Percentiles rank a stretch among this genome's conserved stretches.
Conservation (phyloP, 1,140 invertebrate genomes). For the Eumeta japonica region DNA sequence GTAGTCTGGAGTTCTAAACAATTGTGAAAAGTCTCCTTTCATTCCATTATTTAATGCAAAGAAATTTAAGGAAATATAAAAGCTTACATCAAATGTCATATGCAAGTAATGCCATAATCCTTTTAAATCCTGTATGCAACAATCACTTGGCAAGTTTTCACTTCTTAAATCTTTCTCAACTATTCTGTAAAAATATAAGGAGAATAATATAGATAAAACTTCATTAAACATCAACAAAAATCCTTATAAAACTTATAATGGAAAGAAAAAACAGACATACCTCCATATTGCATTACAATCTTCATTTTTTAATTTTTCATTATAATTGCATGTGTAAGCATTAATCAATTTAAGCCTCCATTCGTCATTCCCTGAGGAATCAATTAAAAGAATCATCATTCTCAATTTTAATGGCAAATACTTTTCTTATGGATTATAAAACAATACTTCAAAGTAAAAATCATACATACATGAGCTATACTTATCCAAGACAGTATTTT, state of each 20-base stretch:
- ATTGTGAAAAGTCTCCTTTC: too few species aligned
- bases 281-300: slow-evolving; percentile 39
- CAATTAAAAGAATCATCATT: background rate
- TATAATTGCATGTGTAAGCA: too few species aligned
- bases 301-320: slow-evolving; percentile 31
- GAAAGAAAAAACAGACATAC: slow-evolving; percentile 18
- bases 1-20: too few species aligned
- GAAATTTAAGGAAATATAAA: background rate
- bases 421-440: background rate
- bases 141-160: slow-evolving; percentile 34
- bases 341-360: slow-evolving; percentile 40
- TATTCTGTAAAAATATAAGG: slow-evolving; percentile 21
- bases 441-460: background rate
- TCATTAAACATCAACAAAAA: too few species aligned
- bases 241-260: slow-evolving; percentile 1
- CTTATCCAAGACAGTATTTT: slow-evolving; percentile 40
- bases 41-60: background rate
- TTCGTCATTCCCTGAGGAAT: slow-evolving; percentile 39
- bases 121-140: slow-evolving; percentile 46
- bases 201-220: background rate
- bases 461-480: slow-evolving; percentile 45
- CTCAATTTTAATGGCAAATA: slow-evolving; percentile 1
- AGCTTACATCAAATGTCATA: slow-evolving; percentile 41
- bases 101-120: slow-evolving; percentile 41
- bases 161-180: slow-evolving; percentile 34